A percentile compares a stretch with the other conserved stretches of the same genome.
Evolutionary conservation across 2,797 vertebrate genomes (phyloP).

Genomic region (Apogon talboti): DNA sequence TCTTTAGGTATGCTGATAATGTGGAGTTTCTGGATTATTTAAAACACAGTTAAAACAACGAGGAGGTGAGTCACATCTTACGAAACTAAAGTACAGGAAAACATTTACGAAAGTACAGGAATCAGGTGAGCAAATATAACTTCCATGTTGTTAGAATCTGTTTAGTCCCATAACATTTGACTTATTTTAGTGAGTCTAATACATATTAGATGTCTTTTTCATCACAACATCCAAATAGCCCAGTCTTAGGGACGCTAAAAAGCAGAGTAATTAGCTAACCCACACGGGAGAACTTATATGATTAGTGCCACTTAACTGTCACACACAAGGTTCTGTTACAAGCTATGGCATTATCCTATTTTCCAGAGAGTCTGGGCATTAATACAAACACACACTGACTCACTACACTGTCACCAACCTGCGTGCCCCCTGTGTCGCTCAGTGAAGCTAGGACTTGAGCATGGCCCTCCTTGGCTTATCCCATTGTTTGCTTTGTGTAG

Average conservation of each 20-base stretch:
- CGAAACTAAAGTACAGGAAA: background rate
- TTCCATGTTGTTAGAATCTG: conserved; percentile 33
- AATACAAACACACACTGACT: conserved; percentile 65
- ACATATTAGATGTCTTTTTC: conserved; percentile 21
- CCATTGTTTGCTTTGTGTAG: conserved; percentile 75
- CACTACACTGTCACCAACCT: conserved; percentile 77
- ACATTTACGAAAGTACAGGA: background rate
- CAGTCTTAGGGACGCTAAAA: conserved; percentile 1
- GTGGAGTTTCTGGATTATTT: conserved; percentile 21
- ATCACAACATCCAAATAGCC: conserved; percentile 15
- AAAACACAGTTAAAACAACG: conserved; percentile 6
- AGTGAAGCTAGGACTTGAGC: conserved; percentile 68
- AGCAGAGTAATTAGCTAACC: conserved; percentile 1
- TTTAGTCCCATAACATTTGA: conserved; percentile 37
- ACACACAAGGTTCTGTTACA: conserved; percentile 26
- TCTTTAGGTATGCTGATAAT: conserved; percentile 27
- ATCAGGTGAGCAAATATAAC: conserved; percentile 15
- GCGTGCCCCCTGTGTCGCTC: conserved; percentile 66
- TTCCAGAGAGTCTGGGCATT: conserved; percentile 34
- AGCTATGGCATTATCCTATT: conserved; percentile 15
- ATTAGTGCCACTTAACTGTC: conserved; percentile 48
- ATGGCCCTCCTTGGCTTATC: conserved; percentile 56
- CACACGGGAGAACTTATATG: conserved; percentile 39
- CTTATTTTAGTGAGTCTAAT: conserved; percentile 6
- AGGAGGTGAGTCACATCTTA: conserved; percentile 20